Conservation (phyloP, 2,113 vertebrate genomes). For the Albula glossodonta region DNA sequence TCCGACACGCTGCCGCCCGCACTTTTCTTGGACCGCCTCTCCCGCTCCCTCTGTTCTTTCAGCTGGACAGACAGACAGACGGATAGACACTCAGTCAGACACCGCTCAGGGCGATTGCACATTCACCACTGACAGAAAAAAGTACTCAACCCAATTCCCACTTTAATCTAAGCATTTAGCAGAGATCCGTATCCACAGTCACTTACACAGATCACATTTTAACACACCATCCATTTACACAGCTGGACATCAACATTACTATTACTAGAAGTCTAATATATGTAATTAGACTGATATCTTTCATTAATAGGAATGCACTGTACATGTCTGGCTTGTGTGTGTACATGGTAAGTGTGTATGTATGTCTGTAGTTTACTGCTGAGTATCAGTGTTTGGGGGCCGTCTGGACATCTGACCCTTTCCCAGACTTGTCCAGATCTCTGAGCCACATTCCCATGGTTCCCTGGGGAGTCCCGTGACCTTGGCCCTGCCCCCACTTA, state of each 20-base stretch:
- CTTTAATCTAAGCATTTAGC: too few relatives aligned
- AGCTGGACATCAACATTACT: too few relatives aligned
- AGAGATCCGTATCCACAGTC: too few relatives aligned
- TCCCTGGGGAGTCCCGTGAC: conserved; percentile 26
- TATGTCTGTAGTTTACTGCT: too few relatives aligned
- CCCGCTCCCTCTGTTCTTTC: conserved; percentile 92
- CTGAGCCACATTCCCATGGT: conserved; percentile 43
- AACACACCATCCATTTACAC: too few relatives aligned
- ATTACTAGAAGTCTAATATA: too few relatives aligned
- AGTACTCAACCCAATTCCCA: neutral
- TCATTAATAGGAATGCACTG: too few relatives aligned
- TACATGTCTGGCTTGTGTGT: neutral
- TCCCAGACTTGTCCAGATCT: conserved; percentile 32
- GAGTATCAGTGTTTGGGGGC: neutral
- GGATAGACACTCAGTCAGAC: neutral
- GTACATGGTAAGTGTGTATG: too few relatives aligned
- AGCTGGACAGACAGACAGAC: conserved; percentile 68
- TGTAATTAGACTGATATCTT: too few relatives aligned
- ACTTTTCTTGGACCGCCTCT: conserved; percentile 81
- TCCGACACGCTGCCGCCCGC: conserved; percentile 72
- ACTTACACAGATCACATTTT: too few relatives aligned
- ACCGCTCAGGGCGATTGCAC: neutral
- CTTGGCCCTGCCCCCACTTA: accelerated
- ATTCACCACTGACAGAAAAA: neutral
- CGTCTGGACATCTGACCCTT: conserved; percentile 27